phyloP scores from a whole-genome alignment of 2,797 vertebrate species.

The Microchirus variegatus region DNA sequence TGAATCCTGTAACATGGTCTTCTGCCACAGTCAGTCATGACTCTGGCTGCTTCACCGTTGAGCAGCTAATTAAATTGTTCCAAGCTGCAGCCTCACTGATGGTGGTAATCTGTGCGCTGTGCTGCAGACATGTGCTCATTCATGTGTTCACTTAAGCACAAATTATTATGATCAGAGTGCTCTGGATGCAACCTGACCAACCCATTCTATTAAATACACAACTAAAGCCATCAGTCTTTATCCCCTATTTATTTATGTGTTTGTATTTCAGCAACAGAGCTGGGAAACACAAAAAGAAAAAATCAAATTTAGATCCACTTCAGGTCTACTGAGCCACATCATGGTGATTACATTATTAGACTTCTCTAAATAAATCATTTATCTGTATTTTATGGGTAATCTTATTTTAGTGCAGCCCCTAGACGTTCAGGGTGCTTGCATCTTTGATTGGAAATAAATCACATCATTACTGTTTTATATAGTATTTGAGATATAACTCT shows the following conservation, averaged over 20 bases:
- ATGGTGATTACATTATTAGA: too few relatives aligned
- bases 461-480: too few relatives aligned
- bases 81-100: conserved; percentile 11
- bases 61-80: conserved; percentile 61
- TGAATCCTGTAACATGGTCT: conserved; percentile 27
- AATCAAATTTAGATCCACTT: too few relatives aligned
- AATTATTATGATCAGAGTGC: conserved; percentile 19
- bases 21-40: conserved; percentile 13
- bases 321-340: too few relatives aligned
- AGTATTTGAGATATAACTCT: too few relatives aligned
- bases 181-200: conserved; percentile 35
- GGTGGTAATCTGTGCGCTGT: conserved; percentile 22
- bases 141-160: conserved; percentile 7
- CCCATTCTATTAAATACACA: background rate
- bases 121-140: conserved; percentile 26
- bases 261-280: background rate
- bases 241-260: conserved; percentile 6
- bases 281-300: background rate
- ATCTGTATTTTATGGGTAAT: too few relatives aligned
- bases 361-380: too few relatives aligned
- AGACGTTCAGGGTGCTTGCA: too few relatives aligned
- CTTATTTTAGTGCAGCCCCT: too few relatives aligned
- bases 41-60: conserved; percentile 27
- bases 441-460: too few relatives aligned
- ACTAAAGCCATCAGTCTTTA: background rate